phyloP scores from a whole-genome alignment of 2,888 invertebrate genomes.

The Rhamphomyia laevipes region DNA sequence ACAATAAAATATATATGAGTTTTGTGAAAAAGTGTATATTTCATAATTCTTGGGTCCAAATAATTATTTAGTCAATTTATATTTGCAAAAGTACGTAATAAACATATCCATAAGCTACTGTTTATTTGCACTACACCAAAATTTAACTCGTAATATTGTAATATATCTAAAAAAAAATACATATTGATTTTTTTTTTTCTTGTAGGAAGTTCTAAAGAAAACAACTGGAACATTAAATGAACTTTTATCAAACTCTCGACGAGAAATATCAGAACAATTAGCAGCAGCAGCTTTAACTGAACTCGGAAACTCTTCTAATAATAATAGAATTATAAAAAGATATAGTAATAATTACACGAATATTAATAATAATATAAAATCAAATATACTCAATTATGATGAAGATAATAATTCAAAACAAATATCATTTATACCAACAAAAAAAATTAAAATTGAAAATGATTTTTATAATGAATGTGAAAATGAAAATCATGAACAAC shows the following conservation, averaged over 20 bases:
- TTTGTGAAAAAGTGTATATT: too few species aligned
- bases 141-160: too few species aligned
- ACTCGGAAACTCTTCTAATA: conserved; percentile 31
- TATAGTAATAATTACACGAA: conserved; percentile 4
- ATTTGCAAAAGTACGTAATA: too few species aligned
- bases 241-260: conserved; percentile 39
- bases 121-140: too few species aligned
- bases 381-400: too few species aligned
- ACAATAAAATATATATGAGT: too few species aligned
- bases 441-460: background rate
- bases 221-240: conserved; percentile 48
- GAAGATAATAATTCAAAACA: too few species aligned
- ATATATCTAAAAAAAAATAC: background rate
- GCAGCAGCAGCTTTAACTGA: conserved; percentile 37
- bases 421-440: background rate
- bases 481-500: background rate
- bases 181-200: conserved; percentile 3
- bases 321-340: conserved; percentile 11
- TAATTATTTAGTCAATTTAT: too few species aligned
- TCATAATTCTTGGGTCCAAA: too few species aligned
- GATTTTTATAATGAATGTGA: background rate
- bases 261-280: conserved; percentile 33
- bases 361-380: background rate
- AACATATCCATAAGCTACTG: too few species aligned
- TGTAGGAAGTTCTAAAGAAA: conserved; percentile 42